Conservation (phyloP, 2,888 invertebrate genomes). For the Hypomecis atomaria region DNA sequence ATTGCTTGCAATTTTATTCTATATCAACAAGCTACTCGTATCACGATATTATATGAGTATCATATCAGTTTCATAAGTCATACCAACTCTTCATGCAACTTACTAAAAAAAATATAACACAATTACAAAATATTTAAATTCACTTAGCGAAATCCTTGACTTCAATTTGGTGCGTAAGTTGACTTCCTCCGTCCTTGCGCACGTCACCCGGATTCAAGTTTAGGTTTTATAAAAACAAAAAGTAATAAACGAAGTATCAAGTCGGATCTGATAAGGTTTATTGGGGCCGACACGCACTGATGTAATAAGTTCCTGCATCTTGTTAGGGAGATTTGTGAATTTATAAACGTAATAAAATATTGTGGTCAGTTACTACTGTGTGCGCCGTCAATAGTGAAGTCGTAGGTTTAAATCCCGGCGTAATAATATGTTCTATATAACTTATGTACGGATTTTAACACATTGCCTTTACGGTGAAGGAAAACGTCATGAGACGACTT, state of each 20-base stretch:
- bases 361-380: too few species aligned
- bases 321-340: slow-evolving; percentile 13
- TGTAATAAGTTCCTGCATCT: slow-evolving; percentile 29
- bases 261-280: slow-evolving; percentile 52
- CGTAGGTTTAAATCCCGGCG: too few species aligned
- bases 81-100: too few species aligned
- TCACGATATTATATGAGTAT: too few species aligned
- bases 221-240: slow-evolving; percentile 37
- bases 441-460: too few species aligned
- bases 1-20: too few species aligned
- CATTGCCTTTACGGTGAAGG: too few species aligned
- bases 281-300: slow-evolving; percentile 57
- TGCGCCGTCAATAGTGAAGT: too few species aligned
- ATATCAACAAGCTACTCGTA: too few species aligned
- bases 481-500: too few species aligned
- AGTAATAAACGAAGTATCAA: slow-evolving; percentile 49
- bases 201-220: slow-evolving; percentile 37
- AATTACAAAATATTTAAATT: slow-evolving; percentile 19
- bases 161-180: slow-evolving; percentile 16
- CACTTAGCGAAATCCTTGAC: slow-evolving; percentile 21
- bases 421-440: too few species aligned
- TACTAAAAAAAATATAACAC: slow-evolving; percentile 4
- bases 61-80: too few species aligned
- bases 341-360: neutral
- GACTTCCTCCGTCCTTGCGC: slow-evolving; percentile 44